Conservation (phyloP, 2,888 invertebrate genomes). For the Eristalis arbustorum region DNA sequence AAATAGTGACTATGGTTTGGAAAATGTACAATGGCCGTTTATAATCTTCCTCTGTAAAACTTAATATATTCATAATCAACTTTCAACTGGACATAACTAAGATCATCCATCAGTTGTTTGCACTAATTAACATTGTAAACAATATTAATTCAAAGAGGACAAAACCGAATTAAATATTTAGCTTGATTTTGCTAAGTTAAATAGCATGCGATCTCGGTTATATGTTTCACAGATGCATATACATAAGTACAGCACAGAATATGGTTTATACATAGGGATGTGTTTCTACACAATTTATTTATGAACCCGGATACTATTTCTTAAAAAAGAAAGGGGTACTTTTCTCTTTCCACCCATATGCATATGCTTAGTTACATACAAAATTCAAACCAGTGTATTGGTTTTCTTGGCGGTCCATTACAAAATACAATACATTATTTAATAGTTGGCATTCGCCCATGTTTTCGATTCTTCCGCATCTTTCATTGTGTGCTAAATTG, state of each 20-base stretch:
- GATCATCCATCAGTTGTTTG: too few species aligned
- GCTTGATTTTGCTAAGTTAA: too few species aligned
- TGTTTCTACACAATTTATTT: background rate
- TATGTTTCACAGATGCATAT: too few species aligned
- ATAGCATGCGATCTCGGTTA: too few species aligned
- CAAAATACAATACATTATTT: constrained; percentile 58
- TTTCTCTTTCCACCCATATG: background rate
- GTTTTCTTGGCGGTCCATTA: background rate
- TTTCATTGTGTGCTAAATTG: background rate
- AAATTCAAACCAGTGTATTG: background rate
- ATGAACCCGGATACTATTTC: background rate
- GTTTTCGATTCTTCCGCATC: background rate
- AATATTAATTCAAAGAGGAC: background rate
- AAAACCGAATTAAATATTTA: background rate
- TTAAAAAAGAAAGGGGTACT: background rate
- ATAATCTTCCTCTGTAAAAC: too few species aligned
- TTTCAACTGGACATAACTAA: too few species aligned
- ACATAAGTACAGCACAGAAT: too few species aligned
- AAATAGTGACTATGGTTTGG: too few species aligned
- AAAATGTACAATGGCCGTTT: too few species aligned
- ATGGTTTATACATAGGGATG: background rate
- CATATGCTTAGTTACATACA: background rate
- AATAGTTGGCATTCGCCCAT: constrained; percentile 72
- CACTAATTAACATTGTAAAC: background rate
- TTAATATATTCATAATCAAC: too few species aligned